Evolutionary conservation across 2,113 vertebrate species (phyloP), one percentile per base, ranked within the genome.

Genomic region (Tringa solitaria): DNA sequence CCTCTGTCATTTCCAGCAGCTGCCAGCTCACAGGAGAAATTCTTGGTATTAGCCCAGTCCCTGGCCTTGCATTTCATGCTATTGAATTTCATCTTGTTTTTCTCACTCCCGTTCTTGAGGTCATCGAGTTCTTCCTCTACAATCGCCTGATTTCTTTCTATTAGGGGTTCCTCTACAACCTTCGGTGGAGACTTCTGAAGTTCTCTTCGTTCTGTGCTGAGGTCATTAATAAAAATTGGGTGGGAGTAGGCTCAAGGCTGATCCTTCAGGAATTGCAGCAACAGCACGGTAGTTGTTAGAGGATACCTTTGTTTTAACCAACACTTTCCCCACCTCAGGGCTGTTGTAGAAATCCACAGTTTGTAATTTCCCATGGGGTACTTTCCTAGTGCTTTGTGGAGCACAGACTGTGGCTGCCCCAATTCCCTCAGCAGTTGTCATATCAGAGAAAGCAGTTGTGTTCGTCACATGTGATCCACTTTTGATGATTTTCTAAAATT

Each of bases 1-100:
- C 76, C 93, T 91, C 73, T 94, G 76, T 65, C 68, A 28, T 89
- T 77, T 70, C 69, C 75, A 97, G 79, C 75, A 88, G 82, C 92
- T 91, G 83, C 89, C 85, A 90, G 53, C 86, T 87, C 80, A 10
- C 33, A 22, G 76, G 91, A 76, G 67, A 67, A 93, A 69, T 83
- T 54, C 79, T 72, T 22, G 0, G 4, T 26, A 8, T 88, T 57
- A 93, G 60, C 37, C 53, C 51, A 10, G 1, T 37, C 26, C 28
- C 39, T 77, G 79, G 72, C 76, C 68, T 90, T 94, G 76, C 37
- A 19, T 88, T 95, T 74, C 15, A 22, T 69, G 28, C 86, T 59
- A 0, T 35, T 90, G 43, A 59, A 92, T 95, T 95, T 59, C 63
- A 43, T 57, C 80, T 92, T 81, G 54, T 26, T 90, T 95, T 84